A percentile compares a stretch with the other conserved stretches of the same genome.
Conservation (phyloP, 2,113 vertebrate genomes). For the Numida meleagris region DNA sequence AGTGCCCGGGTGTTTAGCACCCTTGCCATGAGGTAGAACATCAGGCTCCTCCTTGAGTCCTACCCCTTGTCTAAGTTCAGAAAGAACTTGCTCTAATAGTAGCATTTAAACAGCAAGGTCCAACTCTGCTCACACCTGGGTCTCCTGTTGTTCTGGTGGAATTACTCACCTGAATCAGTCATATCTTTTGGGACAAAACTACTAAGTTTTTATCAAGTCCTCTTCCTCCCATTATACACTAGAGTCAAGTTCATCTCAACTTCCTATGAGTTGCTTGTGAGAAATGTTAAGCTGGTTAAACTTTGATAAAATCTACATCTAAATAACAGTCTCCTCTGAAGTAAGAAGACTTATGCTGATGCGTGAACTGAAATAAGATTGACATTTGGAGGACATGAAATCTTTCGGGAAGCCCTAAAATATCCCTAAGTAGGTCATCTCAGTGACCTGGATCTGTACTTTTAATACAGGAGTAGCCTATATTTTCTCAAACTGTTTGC, state of each 20-base stretch:
- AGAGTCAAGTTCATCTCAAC: background rate
- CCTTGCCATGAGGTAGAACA: background rate
- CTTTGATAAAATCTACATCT: constrained; percentile 34
- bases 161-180: background rate
- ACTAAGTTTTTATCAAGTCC: background rate
- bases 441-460: constrained; percentile 48
- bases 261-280: background rate
- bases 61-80: background rate
- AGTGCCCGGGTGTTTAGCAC: background rate
- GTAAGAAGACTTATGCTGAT: constrained; percentile 7
- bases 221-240: background rate
- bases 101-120: background rate
- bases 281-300: background rate
- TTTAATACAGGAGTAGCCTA: constrained; percentile 45
- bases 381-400: constrained; percentile 57
- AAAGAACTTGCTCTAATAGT: background rate
- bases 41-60: background rate
- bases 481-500: constrained; percentile 39
- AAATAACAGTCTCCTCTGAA: constrained; percentile 24
- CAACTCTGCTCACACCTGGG: background rate
- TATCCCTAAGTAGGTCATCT: constrained; percentile 66
- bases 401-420: constrained; percentile 70
- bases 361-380: background rate
- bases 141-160: background rate
- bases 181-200: background rate